phyloP scores from a whole-genome alignment of 2,113 vertebrate species.

The Chaetodon trifascialis region DNA sequence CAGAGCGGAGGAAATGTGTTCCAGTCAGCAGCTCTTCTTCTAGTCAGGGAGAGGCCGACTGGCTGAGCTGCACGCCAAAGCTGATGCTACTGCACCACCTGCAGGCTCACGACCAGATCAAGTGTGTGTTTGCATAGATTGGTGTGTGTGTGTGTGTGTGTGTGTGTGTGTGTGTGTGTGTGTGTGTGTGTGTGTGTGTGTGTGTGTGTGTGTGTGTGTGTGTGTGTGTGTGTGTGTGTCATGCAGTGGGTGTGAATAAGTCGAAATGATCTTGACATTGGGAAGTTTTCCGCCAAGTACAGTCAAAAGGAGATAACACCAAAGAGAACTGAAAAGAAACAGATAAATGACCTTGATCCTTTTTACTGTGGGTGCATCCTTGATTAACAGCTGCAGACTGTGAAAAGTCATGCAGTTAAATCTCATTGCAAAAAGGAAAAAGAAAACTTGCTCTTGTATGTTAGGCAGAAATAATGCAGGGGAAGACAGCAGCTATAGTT shows the following conservation, averaged over 20 bases:
- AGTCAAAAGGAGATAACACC: background rate
- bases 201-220: background rate
- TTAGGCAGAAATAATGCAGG: background rate
- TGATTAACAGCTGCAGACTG: background rate
- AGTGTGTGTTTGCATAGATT: background rate
- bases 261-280: conserved; percentile 14
- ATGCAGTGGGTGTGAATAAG: conserved; percentile 35
- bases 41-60: conserved; percentile 66
- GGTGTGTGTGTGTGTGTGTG: too few species aligned
- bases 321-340: background rate
- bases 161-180: background rate
- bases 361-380: background rate
- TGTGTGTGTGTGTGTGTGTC: background rate
- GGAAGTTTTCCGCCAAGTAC: conserved; percentile 23
- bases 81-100: conserved; percentile 86
- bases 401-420: background rate
- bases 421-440: background rate
- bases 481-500: conserved; percentile 14
- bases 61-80: conserved; percentile 71
- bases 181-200: background rate
- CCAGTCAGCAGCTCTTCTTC: conserved; percentile 78
- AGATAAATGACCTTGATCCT: background rate
- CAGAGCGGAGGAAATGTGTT: conserved; percentile 70
- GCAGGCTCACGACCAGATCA: conserved; percentile 74
- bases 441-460: background rate